These are phyloP conservation scores for Trichonephila clavata DNA, from an alignment of 1,140 invertebrate genomes.

Conservation along the genomic window DNA sequence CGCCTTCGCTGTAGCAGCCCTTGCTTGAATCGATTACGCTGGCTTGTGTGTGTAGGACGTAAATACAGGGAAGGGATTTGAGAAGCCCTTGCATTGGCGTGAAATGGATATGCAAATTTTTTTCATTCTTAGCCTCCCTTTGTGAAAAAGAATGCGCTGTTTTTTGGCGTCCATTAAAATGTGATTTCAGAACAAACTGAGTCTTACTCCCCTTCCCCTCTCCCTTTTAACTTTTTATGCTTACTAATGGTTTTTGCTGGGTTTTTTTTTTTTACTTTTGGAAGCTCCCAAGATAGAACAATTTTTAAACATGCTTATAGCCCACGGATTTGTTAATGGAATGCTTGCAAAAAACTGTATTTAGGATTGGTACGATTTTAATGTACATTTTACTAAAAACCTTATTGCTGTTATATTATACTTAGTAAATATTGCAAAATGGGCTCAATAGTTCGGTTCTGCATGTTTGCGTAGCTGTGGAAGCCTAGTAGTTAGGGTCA, in stretches of 20 bases:
- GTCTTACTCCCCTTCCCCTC: not conserved
- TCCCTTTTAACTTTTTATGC: not conserved
- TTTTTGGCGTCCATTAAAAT: not conserved
- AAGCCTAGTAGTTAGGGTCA: too few species aligned
- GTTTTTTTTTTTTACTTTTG: not conserved
- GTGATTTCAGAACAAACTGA: not conserved
- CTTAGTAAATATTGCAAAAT: too few species aligned
- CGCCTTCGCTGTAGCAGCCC: not conserved
- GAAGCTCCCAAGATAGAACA: too few species aligned
- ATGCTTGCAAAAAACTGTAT: too few species aligned
- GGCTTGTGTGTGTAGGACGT: not conserved
- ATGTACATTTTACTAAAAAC: too few species aligned
- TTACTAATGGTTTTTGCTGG: not conserved
- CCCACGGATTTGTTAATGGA: too few species aligned
- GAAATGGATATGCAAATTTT: slow-evolving; percentile 18
- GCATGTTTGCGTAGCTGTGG: too few species aligned
- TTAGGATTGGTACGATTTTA: too few species aligned
- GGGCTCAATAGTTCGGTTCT: too few species aligned
- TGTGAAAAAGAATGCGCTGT: not conserved
- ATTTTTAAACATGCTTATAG: too few species aligned
- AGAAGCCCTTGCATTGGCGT: not conserved
- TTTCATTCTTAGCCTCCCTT: not conserved
- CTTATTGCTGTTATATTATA: too few species aligned
- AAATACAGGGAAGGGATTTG: slow-evolving; percentile 1
- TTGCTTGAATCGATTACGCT: not conserved